Evolutionary conservation across 1,140 invertebrate species (phyloP).

Genomic region (Pantala flavescens): DNA sequence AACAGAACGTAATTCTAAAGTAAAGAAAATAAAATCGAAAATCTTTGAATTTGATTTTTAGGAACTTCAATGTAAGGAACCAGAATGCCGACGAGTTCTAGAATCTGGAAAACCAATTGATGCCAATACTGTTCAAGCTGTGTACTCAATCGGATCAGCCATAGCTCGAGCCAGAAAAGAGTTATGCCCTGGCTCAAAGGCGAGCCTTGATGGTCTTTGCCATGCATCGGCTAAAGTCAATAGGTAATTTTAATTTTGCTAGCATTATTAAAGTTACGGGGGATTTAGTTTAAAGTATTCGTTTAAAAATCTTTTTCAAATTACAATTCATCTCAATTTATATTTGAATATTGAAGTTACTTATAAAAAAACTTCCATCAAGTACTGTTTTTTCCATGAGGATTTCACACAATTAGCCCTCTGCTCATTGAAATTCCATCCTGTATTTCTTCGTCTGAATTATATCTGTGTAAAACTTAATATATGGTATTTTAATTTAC

Average conservation of each 20-base stretch:
- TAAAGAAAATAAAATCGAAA: not conserved
- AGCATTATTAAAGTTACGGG: not conserved
- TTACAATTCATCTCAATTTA: no score
- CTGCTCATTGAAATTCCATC: no score
- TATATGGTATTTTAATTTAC: no score
- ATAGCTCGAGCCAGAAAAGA: conserved; percentile 27
- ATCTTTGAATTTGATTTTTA: not conserved
- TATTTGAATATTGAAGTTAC: no score
- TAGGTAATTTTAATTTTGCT: conserved; percentile 22
- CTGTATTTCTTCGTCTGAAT: no score
- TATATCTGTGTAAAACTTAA: no score
- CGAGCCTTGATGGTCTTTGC: conserved; percentile 27
- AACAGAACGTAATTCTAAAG: no score
- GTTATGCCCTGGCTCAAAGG: conserved; percentile 26
- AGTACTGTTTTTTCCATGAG: no score
- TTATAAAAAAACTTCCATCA: no score
- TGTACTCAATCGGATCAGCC: conserved; percentile 29
- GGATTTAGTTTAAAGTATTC: no score
- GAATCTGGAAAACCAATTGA: not conserved
- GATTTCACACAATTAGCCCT: no score
- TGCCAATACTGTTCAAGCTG: conserved; percentile 30
- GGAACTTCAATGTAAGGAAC: conserved; percentile 19
- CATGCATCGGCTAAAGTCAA: not conserved
- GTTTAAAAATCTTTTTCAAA: no score
- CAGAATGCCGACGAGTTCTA: conserved; percentile 15